A percentile compares a stretch with the other conserved stretches of the same genome.
These are phyloP conservation scores for Halictus rubicundus DNA, from an alignment of 1,140 invertebrate species.

Conservation along the genomic window DNA sequence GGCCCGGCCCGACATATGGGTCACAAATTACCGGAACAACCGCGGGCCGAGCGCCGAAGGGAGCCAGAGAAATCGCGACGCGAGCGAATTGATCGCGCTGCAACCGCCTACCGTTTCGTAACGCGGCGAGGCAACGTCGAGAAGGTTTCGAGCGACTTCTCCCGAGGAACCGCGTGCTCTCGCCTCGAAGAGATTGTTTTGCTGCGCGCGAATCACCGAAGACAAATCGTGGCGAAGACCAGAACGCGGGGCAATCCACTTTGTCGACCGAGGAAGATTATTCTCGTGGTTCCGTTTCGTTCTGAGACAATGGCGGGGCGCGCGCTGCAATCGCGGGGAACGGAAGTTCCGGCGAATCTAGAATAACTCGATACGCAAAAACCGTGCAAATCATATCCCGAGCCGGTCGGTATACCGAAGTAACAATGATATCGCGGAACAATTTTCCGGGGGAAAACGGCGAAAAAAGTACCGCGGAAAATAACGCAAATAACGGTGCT, in stretches of 20 bases:
- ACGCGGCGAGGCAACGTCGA: not conserved
- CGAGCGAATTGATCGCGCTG: not conserved
- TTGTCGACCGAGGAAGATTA: conserved; percentile 6
- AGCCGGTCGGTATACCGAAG: no score
- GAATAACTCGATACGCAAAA: conserved; percentile 8
- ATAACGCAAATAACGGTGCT: no score
- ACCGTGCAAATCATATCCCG: conserved; percentile 5
- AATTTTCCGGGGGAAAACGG: not conserved
- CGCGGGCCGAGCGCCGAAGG: not conserved
- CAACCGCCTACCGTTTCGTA: not conserved
- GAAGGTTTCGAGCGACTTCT: not conserved
- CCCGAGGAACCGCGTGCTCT: not conserved
- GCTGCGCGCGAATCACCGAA: not conserved
- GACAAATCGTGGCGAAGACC: conserved; percentile 9
- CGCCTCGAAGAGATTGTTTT: conserved; percentile 6
- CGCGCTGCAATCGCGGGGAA: no score
- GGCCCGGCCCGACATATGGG: conserved; percentile 13
- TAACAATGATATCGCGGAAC: conserved; percentile 4
- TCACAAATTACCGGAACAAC: conserved; percentile 31
- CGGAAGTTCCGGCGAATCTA: not conserved
- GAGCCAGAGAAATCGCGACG: not conserved
- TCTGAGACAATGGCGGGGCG: not conserved
- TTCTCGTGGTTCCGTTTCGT: no score
- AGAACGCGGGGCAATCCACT: not conserved
- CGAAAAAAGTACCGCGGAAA: not conserved